Percentiles rank a stretch among this genome's conserved stretches.
Conservation (phyloP, 2,797 vertebrate genomes). For the Eulemur coronatus region DNA sequence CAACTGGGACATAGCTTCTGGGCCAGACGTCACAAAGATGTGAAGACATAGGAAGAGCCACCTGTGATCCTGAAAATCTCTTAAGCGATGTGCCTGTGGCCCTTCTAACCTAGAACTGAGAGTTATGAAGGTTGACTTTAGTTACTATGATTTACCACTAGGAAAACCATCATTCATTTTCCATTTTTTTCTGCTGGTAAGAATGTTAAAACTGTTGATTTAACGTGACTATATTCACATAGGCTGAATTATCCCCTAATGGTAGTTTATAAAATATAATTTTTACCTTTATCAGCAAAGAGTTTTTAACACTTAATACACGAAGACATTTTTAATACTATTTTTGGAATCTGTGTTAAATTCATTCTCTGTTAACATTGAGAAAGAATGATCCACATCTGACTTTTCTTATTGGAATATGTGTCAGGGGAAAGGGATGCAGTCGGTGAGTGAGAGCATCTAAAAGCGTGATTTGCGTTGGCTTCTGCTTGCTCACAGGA, state of each 20-base stretch:
- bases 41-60: not conserved
- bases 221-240: not conserved
- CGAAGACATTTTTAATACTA: not conserved
- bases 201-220: not conserved
- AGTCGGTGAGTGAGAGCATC: not conserved
- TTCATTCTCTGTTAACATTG: not conserved
- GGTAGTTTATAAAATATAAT: not conserved
- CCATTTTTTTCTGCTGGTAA: not conserved
- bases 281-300: not conserved
- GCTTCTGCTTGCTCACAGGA: not conserved
- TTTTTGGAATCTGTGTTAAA: not conserved
- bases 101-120: not conserved
- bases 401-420: not conserved
- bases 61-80: not conserved
- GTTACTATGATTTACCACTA: not conserved
- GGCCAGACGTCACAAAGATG: not conserved
- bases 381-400: not conserved
- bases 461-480: not conserved
- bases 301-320: not conserved
- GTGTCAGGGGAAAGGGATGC: not conserved
- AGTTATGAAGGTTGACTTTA: not conserved
- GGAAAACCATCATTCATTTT: not conserved
- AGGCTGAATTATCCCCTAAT: not conserved
- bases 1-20: not conserved
- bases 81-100: not conserved